These are phyloP conservation scores for Falco novaeseelandiae DNA, from an alignment of 2,797 vertebrate species.

Conservation along the genomic window DNA sequence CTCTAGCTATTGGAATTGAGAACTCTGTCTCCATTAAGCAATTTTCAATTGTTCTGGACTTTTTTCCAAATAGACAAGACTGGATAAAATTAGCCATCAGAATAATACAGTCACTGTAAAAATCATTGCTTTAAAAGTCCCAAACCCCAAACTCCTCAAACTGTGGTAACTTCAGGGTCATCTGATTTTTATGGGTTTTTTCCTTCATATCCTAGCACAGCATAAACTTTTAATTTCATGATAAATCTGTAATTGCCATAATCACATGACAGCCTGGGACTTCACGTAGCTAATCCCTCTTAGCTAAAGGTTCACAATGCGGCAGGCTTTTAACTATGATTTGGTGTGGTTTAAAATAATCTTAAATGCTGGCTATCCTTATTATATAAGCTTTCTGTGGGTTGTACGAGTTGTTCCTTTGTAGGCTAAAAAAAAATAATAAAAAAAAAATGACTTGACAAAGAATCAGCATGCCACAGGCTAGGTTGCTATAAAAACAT, in stretches of 20 bases:
- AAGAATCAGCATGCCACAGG: conserved; percentile 75
- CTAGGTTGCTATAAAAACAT: conserved; percentile 78
- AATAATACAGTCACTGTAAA: conserved; percentile 75
- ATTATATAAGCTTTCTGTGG: conserved; percentile 61
- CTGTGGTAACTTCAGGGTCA: conserved; percentile 49
- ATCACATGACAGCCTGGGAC: conserved; percentile 76
- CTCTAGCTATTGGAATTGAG: conserved; percentile 85
- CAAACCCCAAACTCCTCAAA: conserved; percentile 65
- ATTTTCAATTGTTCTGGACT: conserved; percentile 79
- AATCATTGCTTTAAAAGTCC: conserved; percentile 62
- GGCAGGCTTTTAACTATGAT: conserved; percentile 43
- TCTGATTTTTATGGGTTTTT: conserved; percentile 49
- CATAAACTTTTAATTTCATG: conserved; percentile 69
- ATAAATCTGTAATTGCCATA: conserved; percentile 75
- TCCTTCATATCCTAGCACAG: conserved; percentile 10
- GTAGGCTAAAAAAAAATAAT: conserved; percentile 18
- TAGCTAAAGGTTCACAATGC: conserved; percentile 66
- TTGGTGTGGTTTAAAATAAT: conserved; percentile 52
- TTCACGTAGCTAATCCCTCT: conserved; percentile 71
- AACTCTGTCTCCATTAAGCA: conserved; percentile 79
- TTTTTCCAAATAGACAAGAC: conserved; percentile 69
- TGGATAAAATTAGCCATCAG: conserved; percentile 75
- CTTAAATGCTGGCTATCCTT: conserved; percentile 56
- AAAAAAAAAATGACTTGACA: conserved; percentile 70
- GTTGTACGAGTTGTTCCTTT: conserved; percentile 25